phyloP scores from a whole-genome alignment of 2,888 invertebrate species.

The Blastobasis lacticolella region DNA sequence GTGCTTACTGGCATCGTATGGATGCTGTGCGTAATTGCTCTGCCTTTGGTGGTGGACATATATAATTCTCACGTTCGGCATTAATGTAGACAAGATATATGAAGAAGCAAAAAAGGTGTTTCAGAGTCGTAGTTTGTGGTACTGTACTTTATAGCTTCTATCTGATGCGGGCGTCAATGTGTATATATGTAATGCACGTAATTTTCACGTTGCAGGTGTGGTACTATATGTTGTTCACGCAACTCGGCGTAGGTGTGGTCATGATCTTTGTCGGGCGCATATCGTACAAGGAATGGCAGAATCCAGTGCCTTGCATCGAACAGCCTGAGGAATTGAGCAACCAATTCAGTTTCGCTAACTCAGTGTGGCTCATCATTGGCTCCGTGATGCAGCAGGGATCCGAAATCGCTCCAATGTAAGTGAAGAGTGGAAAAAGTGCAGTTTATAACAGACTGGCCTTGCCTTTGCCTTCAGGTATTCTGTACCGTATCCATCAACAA shows the following conservation, averaged over 20 bases:
- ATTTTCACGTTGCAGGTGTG: conserved; percentile 75
- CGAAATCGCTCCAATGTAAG: conserved; percentile 89
- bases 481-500: no score
- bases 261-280: conserved; percentile 89
- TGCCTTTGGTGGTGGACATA: no score
- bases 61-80: no score
- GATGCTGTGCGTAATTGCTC: no score
- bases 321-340: conserved; percentile 88
- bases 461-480: no score
- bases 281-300: conserved; percentile 91
- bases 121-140: no score
- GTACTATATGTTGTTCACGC: conserved; percentile 88
- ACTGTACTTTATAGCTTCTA: no score
- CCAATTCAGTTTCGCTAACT: conserved; percentile 88
- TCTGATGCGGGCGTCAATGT: no score
- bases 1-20: no score
- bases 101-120: no score
- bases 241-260: conserved; percentile 82
- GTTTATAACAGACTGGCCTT: no score
- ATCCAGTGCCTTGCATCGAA: conserved; percentile 88
- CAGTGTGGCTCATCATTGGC: conserved; percentile 91
- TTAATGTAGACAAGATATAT: no score
- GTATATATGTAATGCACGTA: background rate
- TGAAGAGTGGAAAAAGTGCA: background rate
- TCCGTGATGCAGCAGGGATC: conserved; percentile 91